Base-by-base conservation (phyloP, 2,797 vertebrate genomes). In the Alca torda region DNA sequence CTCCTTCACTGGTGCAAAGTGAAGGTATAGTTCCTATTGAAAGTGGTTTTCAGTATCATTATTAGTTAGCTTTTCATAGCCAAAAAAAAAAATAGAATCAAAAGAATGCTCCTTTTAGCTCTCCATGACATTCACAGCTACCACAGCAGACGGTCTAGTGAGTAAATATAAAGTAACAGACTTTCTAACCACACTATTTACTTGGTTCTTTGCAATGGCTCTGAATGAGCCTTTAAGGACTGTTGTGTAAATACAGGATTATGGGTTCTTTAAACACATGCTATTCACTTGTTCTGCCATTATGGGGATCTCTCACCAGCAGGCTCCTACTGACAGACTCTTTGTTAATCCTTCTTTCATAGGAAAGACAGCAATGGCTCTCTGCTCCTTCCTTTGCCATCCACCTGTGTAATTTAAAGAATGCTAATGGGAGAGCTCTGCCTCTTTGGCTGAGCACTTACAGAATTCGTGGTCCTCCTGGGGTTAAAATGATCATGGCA, bases 241-340 rank as follows among this genome's bases (percentile, higher is more conserved):
- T 97, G 92, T 97, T 97, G 96, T 97, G 97, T 96, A 97, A 97
- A 97, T 90, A 97, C 4, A 72, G 96, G 97, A 97, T 97, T 97
- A 97, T 76, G 83, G 96, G 87, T 96, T 97, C 92, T 96, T 97
- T 96, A 97, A 97, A 97, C 95, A 92, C 80, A 91, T 53, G 87
- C 91, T 95, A 96, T 96, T 96, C 96, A 95, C 96, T 97, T 85
- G 61, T 84, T 96, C 84, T 93, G 95, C 94, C 95, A 89, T 96
- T 94, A 91, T 48, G 57, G 88, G 90, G 81, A 95, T 95, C 94
- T 93, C 94, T 94, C 83, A 69, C 85, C 94, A 93, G 70, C 84
- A 91, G 85, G 65, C 92, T 96, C 79, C 84, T 74, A 87, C 84
- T 84, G 91, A 86, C 94, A 96, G 84, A 63, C 68, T 87, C 83